These are phyloP conservation scores for Tyrannus savana DNA, from an alignment of 2,113 vertebrate genomes.

Conservation along the genomic window DNA sequence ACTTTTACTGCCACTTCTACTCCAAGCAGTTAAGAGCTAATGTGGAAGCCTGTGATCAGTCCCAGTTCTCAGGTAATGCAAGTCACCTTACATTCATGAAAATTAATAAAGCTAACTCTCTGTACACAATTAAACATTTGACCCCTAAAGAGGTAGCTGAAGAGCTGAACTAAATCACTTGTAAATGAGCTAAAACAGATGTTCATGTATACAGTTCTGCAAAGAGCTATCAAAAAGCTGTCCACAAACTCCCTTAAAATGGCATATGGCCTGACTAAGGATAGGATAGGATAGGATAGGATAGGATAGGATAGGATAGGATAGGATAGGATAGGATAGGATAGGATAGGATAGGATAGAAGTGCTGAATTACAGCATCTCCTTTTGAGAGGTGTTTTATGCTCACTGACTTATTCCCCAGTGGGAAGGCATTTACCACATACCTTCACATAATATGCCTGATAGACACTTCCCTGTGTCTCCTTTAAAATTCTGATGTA, in stretches of 20 bases:
- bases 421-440: not conserved
- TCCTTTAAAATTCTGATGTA: not conserved
- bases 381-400: not conserved
- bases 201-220: not conserved
- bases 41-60: not conserved
- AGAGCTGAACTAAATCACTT: not conserved
- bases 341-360: too few species aligned
- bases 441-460: not conserved
- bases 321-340: not conserved
- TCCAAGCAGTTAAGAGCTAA: not conserved
- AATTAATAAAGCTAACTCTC: not conserved
- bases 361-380: not conserved
- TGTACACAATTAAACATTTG: not conserved
- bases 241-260: not conserved
- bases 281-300: not conserved
- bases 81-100: not conserved
- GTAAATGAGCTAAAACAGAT: not conserved
- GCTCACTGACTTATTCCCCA: not conserved
- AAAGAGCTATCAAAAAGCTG: not conserved
- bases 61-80: not conserved
- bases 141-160: not conserved
- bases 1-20: not conserved
- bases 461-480: not conserved
- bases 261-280: not conserved
- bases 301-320: not conserved